phyloP scores from a whole-genome alignment of 2,888 invertebrate species.

The Torymus tubicola region DNA sequence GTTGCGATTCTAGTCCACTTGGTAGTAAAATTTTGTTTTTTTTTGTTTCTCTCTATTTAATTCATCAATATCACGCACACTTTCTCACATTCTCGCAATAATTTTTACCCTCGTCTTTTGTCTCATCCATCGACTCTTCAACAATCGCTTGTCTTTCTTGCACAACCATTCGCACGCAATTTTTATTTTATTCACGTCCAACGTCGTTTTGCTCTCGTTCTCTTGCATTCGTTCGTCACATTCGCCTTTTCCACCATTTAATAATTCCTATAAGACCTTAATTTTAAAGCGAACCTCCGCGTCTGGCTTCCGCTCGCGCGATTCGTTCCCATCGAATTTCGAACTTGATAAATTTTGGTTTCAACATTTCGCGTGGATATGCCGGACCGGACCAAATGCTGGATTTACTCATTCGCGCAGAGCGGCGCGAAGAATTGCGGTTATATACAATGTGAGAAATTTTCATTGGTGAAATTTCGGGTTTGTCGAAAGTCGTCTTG shows the following conservation, averaged over 20 bases:
- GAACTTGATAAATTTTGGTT: conserved; percentile 18
- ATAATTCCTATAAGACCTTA: conserved; percentile 69
- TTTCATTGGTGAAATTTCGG: conserved; percentile 56
- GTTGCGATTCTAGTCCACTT: conserved; percentile 77
- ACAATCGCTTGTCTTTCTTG: background rate
- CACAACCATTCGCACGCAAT: conserved; percentile 37
- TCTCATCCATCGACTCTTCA: conserved; percentile 41
- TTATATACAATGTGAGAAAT: conserved; percentile 60
- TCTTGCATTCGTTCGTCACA: conserved; percentile 56
- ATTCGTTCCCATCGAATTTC: conserved; percentile 57
- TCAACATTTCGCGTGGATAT: conserved; percentile 15
- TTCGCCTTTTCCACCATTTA: conserved; percentile 66
- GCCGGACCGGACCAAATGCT: conserved; percentile 45
- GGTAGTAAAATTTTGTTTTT: conserved; percentile 75
- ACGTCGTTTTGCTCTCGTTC: conserved; percentile 56
- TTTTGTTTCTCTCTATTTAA: conserved; percentile 63
- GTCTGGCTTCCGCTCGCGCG: conserved; percentile 66
- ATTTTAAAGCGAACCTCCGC: conserved; percentile 71
- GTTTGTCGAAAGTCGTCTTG: conserved; percentile 28
- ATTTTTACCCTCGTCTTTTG: conserved; percentile 50
- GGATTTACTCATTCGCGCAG: conserved; percentile 57
- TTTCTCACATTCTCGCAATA: conserved; percentile 57
- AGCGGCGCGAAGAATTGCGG: conserved; percentile 58
- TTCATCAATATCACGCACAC: conserved; percentile 42
- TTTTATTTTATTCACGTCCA: conserved; percentile 42